Base-by-base conservation (phyloP, 1,140 invertebrate genomes). In the Trachymyrmex cornetzi region DNA sequence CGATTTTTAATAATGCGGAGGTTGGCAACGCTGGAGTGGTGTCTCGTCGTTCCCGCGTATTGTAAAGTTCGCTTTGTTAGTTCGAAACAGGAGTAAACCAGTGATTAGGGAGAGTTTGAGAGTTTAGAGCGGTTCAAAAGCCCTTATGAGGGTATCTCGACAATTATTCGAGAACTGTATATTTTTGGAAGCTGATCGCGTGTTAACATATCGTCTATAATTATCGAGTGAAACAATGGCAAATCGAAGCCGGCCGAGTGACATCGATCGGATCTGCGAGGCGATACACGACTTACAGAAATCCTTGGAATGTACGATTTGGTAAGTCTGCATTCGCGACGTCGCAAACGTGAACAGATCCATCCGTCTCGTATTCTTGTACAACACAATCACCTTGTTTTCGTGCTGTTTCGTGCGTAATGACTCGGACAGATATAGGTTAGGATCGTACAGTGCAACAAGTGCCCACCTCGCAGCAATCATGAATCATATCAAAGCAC, bases 231-330 rank as follows among this genome's bases (percentile, higher is more conserved):
- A 55, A 48, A 77, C 3, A 12, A 89, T 71, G 67, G 27, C 24
- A 77, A n/a, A 59, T 24, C 24, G 55, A 48, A 30, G 12, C 14
- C 14, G 0, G 24, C 77, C 55, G 24, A 81, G 48, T n/a, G 67
- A 74, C 3, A 34, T 50, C 84, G 77, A 67, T 5, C 88, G 19
- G 16, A 27, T 84, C 24, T 61, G 34, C 61, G 86, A 89, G 4
- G 75, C 67, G 7, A 50, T 86, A 0, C 57, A 30, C 3, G 34
- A 22, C 19, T 80, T 91, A 0, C 89, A 82, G 4, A 88, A 89
- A 85, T 75, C 53, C 30, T 67, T 93, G 19, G 48, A 79, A 16
- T 93, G 92, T 22, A 71, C 67, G 12, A 89, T 93, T 48, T 93
- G 92, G 92, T 93, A 38, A 92, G 89, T 72, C 34, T 34, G 0